Evolutionary conservation across 2,113 vertebrate genomes (phyloP).

Genomic region (Zapus hudsonius): DNA sequence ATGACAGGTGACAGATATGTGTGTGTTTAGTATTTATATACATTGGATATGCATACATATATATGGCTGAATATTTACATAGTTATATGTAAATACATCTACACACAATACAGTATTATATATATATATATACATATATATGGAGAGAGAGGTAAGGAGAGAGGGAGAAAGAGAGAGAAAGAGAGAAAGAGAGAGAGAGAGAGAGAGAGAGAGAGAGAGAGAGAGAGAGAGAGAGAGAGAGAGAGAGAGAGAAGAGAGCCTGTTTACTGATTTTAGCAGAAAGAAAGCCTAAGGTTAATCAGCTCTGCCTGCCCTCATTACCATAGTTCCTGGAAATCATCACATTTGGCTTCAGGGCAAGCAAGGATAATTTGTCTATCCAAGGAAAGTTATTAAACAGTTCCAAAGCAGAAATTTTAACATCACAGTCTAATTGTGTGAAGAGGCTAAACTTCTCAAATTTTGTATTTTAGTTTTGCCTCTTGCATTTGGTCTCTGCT

Average conservation of each 20-base stretch:
- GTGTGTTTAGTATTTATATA: neutral
- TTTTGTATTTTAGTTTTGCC: neutral
- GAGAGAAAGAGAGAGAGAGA: too few relatives aligned
- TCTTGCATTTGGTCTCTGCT: too few relatives aligned
- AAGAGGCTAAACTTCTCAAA: constrained; percentile 60
- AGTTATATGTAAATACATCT: neutral
- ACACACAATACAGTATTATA: too few relatives aligned
- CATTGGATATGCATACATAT: neutral
- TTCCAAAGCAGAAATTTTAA: constrained; percentile 62
- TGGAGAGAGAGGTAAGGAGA: too few relatives aligned
- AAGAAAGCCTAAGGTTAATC: constrained; percentile 76
- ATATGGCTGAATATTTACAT: neutral
- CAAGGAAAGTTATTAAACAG: constrained; percentile 76
- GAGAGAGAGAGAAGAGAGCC: neutral
- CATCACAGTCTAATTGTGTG: constrained; percentile 31
- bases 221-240: neutral
- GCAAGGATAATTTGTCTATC: constrained; percentile 75
- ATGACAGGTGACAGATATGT: too few relatives aligned
- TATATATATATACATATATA: too few relatives aligned
- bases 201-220: neutral
- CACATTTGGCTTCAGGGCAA: constrained; percentile 79
- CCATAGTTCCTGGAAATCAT: constrained; percentile 74
- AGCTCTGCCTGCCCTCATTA: constrained; percentile 79
- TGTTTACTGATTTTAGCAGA: constrained; percentile 69
- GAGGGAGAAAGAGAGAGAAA: too few relatives aligned